Evolutionary conservation across 2,888 invertebrate species (phyloP).

Genomic region (Sarcophaga carnaria): DNA sequence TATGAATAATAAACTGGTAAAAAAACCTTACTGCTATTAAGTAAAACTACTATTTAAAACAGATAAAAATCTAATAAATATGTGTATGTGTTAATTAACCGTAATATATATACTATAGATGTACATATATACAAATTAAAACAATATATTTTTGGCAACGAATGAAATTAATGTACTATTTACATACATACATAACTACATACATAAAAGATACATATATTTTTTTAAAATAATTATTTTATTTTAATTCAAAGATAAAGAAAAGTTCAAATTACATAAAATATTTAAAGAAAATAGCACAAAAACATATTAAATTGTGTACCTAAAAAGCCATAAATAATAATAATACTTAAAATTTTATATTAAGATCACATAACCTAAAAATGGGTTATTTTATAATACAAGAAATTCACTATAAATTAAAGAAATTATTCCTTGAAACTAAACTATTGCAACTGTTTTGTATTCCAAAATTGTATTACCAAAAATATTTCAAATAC

Average conservation of each 20-base stretch:
- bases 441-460: too few relatives aligned
- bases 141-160: conserved; percentile 43
- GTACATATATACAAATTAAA: conserved; percentile 3
- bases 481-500: too few relatives aligned
- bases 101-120: neutral
- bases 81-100: too few relatives aligned
- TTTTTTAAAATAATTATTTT: neutral
- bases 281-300: conserved; percentile 6
- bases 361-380: neutral
- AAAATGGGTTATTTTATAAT: too few relatives aligned
- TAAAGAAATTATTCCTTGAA: too few relatives aligned
- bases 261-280: conserved; percentile 45
- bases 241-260: neutral
- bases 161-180: conserved; percentile 13
- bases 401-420: too few relatives aligned
- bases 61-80: too few relatives aligned
- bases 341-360: neutral
- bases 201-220: conserved; percentile 24
- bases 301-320: conserved; percentile 62
- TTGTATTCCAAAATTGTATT: too few relatives aligned
- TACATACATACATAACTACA: neutral
- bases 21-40: too few relatives aligned
- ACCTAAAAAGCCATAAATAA: conserved; percentile 63
- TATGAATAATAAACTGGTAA: too few relatives aligned
- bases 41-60: too few relatives aligned